phyloP scores from a whole-genome alignment of 2,113 vertebrate species.

The Nibea albiflora region DNA sequence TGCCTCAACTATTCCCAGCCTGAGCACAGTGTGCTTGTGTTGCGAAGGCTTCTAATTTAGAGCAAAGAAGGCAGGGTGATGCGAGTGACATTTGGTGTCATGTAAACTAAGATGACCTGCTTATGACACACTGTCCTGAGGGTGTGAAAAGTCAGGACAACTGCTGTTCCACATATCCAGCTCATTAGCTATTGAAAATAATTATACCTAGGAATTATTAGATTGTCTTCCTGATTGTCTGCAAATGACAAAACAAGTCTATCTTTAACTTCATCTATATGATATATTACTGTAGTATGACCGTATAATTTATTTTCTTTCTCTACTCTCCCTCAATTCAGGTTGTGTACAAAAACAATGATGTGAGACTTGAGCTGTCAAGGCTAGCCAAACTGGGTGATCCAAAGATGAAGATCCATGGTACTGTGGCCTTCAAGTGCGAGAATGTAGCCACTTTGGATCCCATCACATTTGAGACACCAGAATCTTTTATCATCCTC shows the following conservation, averaged over 20 bases:
- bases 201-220: background rate
- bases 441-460: slow-evolving; percentile 98
- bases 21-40: slow-evolving; percentile 1
- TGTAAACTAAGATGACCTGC: slow-evolving; percentile 13
- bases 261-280: background rate
- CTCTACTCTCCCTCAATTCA: slow-evolving; percentile 73
- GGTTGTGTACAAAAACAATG: slow-evolving; percentile 99
- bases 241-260: background rate
- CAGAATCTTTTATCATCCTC: slow-evolving; percentile 94
- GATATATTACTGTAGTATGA: background rate
- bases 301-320: background rate
- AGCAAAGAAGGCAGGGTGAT: slow-evolving; percentile 22
- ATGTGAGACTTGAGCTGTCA: slow-evolving; percentile 95
- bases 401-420: slow-evolving; percentile 96
- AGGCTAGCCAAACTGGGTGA: slow-evolving; percentile 95
- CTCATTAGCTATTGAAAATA: background rate
- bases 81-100: slow-evolving; percentile 35
- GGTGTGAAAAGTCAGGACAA: slow-evolving; percentile 20
- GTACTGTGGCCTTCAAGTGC: slow-evolving; percentile 97
- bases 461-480: slow-evolving; percentile 98
- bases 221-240: background rate
- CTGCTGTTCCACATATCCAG: background rate
- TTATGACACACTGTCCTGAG: slow-evolving; percentile 12
- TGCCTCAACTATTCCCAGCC: slow-evolving; percentile 16
- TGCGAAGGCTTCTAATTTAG: slow-evolving; percentile 14